Percentiles rank a stretch among this genome's conserved stretches.
These are phyloP conservation scores for Campoplex nolae DNA, from an alignment of 2,888 invertebrate species.

Conservation along the genomic window DNA sequence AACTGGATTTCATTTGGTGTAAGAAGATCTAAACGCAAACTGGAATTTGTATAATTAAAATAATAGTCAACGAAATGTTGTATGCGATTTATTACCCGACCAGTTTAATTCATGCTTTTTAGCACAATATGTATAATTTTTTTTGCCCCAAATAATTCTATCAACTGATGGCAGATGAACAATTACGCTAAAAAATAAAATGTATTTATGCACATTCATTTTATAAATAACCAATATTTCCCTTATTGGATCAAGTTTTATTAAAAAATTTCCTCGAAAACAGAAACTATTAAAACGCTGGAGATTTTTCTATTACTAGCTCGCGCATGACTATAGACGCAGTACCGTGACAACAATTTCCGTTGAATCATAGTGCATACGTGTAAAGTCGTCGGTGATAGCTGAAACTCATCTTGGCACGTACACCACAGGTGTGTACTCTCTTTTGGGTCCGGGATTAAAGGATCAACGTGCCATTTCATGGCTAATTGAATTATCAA, in stretches of 20 bases:
- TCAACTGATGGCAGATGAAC: too few species aligned
- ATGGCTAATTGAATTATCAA: constrained; percentile 64
- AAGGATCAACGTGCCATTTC: constrained; percentile 62
- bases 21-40: neutral
- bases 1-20: neutral
- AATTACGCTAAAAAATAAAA: neutral
- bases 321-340: neutral
- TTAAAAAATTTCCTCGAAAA: neutral
- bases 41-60: neutral
- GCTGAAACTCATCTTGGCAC: constrained; percentile 41
- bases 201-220: neutral
- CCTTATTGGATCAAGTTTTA: neutral
- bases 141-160: neutral
- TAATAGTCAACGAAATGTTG: neutral
- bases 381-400: constrained; percentile 22
- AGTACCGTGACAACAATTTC: constrained; percentile 31
- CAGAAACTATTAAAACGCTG: neutral
- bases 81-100: neutral
- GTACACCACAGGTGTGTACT: constrained; percentile 38
- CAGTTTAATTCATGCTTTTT: too few species aligned
- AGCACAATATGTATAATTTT: neutral
- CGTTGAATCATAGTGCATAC: constrained; percentile 17
- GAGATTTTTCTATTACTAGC: constrained; percentile 17
- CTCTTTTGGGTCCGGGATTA: constrained; percentile 52
- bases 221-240: neutral